Base-by-base conservation (phyloP, 1,140 invertebrate species). In the Drosophila pseudoananassae region DNA sequence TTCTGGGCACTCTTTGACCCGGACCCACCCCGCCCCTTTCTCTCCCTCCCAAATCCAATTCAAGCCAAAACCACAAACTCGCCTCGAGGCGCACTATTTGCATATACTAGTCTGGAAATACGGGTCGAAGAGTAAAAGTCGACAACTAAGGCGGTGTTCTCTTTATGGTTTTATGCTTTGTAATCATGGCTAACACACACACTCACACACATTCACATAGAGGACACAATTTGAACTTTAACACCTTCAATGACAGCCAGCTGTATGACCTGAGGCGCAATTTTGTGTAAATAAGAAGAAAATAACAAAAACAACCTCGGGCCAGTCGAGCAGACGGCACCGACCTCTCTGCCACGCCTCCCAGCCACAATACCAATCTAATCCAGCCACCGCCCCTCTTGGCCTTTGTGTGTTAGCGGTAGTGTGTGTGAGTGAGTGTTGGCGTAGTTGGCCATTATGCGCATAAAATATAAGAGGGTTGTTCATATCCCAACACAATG, bases 201-300 rank as follows among this genome's bases (percentile, higher is more conserved):
- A 63, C 38, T 25, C 15, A 59, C 27, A 27, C 47, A 51, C 29
- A 15, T 9, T 10, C 64, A 46, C 15, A 31, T 23, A 53, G 49
- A 77, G 55, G 64, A 23, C 53, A 82, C 82, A 72, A 87, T 87
- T 88, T 87, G 82, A 87, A 87, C 82, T 82, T 88, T 88, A 88
- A 87, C 82, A 87, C 82, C 82, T 87, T 87, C 82, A 78, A 82
- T 82, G 82, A 82, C 83, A 82, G 82, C 74, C 61, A 78, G 58
- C 74, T 46, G 78, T 71, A 76, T 87, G 83, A 87, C 82, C 83
- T 76, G 74, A 56, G 65, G 78, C 83, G 82, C 82, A 88, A 87
- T 87, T 87, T 87, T 85, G 78, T 87, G 83, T 88, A 88, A 87
- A 88, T 87, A 87, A 87, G 82, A 87, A 75, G 82, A 87, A 87